phyloP scores from a whole-genome alignment of 2,888 invertebrate genomes.

The Calameuta pallipes region DNA sequence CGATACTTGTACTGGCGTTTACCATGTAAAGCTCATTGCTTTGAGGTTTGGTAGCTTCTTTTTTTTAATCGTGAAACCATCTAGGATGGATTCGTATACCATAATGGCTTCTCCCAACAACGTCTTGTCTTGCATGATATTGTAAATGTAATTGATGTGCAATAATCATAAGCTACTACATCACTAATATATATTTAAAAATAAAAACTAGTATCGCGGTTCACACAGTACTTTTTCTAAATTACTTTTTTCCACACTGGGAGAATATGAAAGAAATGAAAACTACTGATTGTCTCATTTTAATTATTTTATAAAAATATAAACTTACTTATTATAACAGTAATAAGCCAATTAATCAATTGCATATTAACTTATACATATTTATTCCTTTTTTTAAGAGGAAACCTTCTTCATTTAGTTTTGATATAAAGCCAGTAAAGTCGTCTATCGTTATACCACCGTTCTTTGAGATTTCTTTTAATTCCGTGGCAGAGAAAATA shows the following conservation, averaged over 20 bases:
- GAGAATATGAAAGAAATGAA: background rate
- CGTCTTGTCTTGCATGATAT: background rate
- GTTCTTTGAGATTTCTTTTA: constrained; percentile 78
- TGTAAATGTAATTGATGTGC: background rate
- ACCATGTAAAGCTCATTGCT: constrained; percentile 50
- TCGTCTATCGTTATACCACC: constrained; percentile 75
- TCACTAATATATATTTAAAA: background rate
- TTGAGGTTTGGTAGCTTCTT: constrained; percentile 37
- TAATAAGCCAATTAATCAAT: constrained; percentile 33
- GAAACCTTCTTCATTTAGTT: constrained; percentile 87
- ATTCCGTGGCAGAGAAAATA: constrained; percentile 80
- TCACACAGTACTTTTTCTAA: background rate
- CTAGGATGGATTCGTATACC: no score
- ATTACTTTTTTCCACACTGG: background rate
- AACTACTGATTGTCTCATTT: background rate
- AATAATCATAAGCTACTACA: background rate
- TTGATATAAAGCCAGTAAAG: constrained; percentile 78
- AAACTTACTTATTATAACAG: background rate
- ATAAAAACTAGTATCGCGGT: background rate
- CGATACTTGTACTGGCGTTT: constrained; percentile 40
- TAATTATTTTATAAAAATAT: background rate
- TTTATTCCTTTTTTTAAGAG: constrained; percentile 84
- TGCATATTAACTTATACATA: constrained; percentile 75
- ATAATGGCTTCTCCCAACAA: background rate
- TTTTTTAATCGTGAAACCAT: no score